Conservation (phyloP, 2,888 invertebrate species). For the Macropis europaea region DNA sequence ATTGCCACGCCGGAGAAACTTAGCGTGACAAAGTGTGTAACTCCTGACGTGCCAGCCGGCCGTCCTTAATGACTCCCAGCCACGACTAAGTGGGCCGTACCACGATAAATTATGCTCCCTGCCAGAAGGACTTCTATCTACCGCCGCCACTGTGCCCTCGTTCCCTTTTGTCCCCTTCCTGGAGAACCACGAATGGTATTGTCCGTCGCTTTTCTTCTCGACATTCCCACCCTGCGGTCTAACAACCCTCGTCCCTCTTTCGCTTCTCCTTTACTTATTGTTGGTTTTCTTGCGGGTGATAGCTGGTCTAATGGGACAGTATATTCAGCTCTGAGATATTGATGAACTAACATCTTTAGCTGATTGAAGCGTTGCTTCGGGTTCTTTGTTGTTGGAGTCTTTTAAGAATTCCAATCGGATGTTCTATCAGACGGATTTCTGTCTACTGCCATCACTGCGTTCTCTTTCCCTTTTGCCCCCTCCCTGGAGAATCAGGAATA, state of each 20-base stretch:
- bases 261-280: too few relatives aligned
- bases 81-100: conserved; percentile 44
- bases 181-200: not conserved
- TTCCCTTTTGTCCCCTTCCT: not conserved
- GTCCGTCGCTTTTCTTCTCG: not conserved
- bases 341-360: too few relatives aligned
- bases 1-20: conserved; percentile 66
- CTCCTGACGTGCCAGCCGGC: conserved; percentile 61
- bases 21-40: conserved; percentile 67
- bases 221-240: too few relatives aligned
- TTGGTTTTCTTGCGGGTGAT: too few relatives aligned
- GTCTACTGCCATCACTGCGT: conserved; percentile 13
- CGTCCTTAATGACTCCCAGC: conserved; percentile 57
- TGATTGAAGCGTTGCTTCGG: too few relatives aligned
- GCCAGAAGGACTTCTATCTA: conserved; percentile 42
- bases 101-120: conserved; percentile 52
- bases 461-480: not conserved
- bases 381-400: too few relatives aligned
- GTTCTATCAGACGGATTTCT: conserved; percentile 39
- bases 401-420: too few relatives aligned
- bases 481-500: not conserved
- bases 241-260: too few relatives aligned
- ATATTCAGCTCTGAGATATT: too few relatives aligned
- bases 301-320: too few relatives aligned
- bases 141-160: not conserved